These are phyloP conservation scores for Erythrocebus patas DNA, from an alignment of 2,113 vertebrate genomes.

Conservation along the genomic window DNA sequence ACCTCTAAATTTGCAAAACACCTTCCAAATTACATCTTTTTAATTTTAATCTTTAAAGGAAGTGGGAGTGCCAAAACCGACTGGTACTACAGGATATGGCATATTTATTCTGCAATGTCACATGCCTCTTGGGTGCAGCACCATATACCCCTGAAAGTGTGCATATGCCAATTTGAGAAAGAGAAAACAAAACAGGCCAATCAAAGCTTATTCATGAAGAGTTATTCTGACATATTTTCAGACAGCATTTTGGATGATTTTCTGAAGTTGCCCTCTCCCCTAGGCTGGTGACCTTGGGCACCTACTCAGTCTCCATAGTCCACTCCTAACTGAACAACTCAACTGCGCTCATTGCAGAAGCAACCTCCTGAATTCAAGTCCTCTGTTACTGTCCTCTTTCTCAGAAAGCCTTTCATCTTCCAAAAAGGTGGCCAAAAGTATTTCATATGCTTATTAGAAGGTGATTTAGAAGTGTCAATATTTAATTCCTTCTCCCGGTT, in stretches of 20 bases:
- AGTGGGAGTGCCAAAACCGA: neutral
- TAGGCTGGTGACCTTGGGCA: neutral
- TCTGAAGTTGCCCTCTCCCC: neutral
- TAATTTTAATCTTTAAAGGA: slow-evolving; percentile 1
- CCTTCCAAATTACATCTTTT: neutral
- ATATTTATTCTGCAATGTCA: neutral
- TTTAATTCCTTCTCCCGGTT: slow-evolving; percentile 28
- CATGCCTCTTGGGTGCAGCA: neutral
- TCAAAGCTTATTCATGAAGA: neutral
- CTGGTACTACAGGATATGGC: neutral
- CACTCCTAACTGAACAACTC: neutral
- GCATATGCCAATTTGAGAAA: neutral
- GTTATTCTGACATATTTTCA: neutral
- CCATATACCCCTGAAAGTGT: neutral
- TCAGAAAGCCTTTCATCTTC: slow-evolving; percentile 2
- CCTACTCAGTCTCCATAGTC: neutral
- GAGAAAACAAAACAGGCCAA: neutral
- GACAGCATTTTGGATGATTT: neutral
- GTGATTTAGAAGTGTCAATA: neutral
- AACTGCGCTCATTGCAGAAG: neutral
- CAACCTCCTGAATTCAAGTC: neutral
- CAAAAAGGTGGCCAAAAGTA: neutral
- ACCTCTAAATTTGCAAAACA: neutral
- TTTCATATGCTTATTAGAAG: neutral
- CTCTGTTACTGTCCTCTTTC: neutral